Evolutionary conservation across 2,888 invertebrate species (phyloP).

Genomic region (Pinctada fucata): DNA sequence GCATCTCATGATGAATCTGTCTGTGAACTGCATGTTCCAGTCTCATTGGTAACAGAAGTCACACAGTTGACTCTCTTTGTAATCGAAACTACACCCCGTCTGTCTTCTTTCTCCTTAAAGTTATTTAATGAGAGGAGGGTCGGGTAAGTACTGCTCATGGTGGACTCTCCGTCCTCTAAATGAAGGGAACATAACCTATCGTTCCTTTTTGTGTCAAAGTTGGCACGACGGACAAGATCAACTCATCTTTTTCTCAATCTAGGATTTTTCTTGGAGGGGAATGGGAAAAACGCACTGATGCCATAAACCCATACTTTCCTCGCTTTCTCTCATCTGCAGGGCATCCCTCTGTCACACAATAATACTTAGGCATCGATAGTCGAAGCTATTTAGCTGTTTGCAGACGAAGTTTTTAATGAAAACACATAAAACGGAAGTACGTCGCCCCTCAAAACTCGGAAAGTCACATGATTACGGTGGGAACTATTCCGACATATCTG

Average conservation of each 20-base stretch:
- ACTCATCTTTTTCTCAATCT: conserved; percentile 20
- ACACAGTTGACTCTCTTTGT: too few relatives aligned
- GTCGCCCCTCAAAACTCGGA: neutral
- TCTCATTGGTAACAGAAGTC: too few relatives aligned
- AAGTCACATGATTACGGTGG: conserved; percentile 6
- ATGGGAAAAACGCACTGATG: neutral
- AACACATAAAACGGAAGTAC: conserved; percentile 7
- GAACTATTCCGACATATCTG: neutral
- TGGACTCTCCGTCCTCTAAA: too few relatives aligned
- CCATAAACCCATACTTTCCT: conserved; percentile 7
- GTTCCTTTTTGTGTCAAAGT: too few relatives aligned
- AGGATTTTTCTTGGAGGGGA: conserved; percentile 11
- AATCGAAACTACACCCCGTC: too few relatives aligned
- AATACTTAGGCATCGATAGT: neutral
- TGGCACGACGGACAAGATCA: too few relatives aligned
- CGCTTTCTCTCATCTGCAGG: neutral
- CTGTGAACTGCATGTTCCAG: too few relatives aligned
- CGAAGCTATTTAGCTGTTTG: neutral
- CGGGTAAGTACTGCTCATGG: too few relatives aligned
- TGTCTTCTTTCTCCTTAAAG: too few relatives aligned
- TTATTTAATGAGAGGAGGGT: too few relatives aligned
- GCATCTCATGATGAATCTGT: too few relatives aligned
- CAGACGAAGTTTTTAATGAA: conserved; percentile 7
- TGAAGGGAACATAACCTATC: too few relatives aligned
- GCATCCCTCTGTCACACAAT: conserved; percentile 12